Base-by-base conservation (phyloP, 2,797 vertebrate genomes). In the Rhinophrynus dorsalis region DNA sequence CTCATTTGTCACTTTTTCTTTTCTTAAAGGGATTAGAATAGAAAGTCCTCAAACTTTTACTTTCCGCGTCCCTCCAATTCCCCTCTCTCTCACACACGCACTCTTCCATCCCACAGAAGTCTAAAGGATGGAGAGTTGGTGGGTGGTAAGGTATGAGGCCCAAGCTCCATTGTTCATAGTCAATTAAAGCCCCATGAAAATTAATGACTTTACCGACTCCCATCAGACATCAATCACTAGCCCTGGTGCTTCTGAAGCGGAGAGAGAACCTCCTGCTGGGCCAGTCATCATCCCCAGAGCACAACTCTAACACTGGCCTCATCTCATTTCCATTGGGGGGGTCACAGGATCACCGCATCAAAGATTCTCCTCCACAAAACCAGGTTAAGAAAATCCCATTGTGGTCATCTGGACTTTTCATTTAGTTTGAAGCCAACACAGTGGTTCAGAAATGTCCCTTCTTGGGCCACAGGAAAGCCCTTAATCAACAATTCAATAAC, bases 101-200 rank as follows among this genome's bases (percentile, higher is more conserved):
- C 45, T 26, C 29, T 21, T 13, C 47, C 32, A 5, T 8, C 20
- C 13, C 21, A 10, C 5, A 21, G 17, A 20, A 8, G 11, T 23
- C 3, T 3, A 1, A 23, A 8, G 13, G 24, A 40, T 50, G 10
- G 7, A 18, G 24, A 17, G 44, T 45, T 57, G 32, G 54, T 64
- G 65, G 65, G 65, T 38, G 64, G 65, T n/a, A 21, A 11, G 11
- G 18, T 13, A 18, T 9, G 3, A 24, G 10, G 52, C 29, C 54
- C 17, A 8, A 1, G 2, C 26, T 5, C 51, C 24, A 72, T 72
- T 72, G 69, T 72, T 42, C 52, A 42, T 51, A 72, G 52, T 65
- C 69, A 72, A 72, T 72, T 72, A 72, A 72, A 56, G 54, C 45
- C 65, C 54, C 54, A 58, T 72, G 69, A 72, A 58, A 71, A 71